A percentile compares a stretch with the other conserved stretches of the same genome.
phyloP scores from a whole-genome alignment of 2,797 vertebrate species.

The Paratrypauchen microcephalus region DNA sequence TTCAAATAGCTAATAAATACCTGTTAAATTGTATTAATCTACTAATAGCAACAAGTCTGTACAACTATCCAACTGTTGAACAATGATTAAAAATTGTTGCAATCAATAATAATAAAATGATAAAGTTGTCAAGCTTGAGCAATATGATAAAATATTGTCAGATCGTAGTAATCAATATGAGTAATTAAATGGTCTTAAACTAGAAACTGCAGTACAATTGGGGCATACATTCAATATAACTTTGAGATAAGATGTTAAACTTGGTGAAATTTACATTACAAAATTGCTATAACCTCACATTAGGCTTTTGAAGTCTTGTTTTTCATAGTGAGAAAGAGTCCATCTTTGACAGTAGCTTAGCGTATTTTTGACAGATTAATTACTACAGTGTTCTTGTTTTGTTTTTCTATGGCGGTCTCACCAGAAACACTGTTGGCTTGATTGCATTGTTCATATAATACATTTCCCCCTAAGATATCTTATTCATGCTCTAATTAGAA shows the following conservation, averaged over 20 bases:
- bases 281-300: neutral
- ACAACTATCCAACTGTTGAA: too few relatives aligned
- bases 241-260: neutral
- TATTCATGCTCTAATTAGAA: constrained; percentile 68
- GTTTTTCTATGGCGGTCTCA: constrained; percentile 33
- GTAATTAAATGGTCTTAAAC: too few relatives aligned
- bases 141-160: neutral
- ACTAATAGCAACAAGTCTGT: too few relatives aligned
- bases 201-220: too few relatives aligned
- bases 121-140: neutral
- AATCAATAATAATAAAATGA: too few relatives aligned
- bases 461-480: constrained; percentile 45
- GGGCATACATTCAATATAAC: too few relatives aligned
- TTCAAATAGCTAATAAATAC: too few relatives aligned
- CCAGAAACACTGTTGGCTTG: constrained; percentile 39
- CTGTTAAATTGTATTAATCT: too few relatives aligned
- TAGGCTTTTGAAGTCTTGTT: neutral
- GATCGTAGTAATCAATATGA: neutral
- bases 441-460: constrained; percentile 39
- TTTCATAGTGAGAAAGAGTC: neutral
- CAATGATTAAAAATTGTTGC: too few relatives aligned
- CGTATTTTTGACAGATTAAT: constrained; percentile 8
- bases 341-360: neutral
- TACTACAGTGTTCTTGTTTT: constrained; percentile 26
- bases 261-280: neutral